Evolutionary conservation across 2,888 invertebrate species (phyloP).

Genomic region (Cataglyphis livida): DNA sequence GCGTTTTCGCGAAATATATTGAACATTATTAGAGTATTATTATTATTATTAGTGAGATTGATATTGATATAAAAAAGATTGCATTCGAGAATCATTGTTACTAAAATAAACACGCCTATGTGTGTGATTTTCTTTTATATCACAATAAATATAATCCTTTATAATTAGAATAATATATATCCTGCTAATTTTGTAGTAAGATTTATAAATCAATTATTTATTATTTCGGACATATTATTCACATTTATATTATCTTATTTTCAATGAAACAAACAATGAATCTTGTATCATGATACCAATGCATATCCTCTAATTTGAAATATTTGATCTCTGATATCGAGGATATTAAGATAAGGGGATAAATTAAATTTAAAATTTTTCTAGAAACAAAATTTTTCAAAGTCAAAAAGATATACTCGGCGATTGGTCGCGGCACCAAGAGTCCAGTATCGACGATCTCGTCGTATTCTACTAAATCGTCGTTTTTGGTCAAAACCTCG

Average conservation of each 20-base stretch:
- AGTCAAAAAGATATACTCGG: not conserved
- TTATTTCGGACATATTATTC: not conserved
- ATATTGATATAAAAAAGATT: not conserved
- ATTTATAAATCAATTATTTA: not conserved
- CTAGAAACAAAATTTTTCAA: not conserved
- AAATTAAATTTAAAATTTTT: not conserved
- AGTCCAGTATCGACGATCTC: constrained; percentile 9
- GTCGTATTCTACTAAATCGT: not conserved
- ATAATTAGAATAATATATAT: not conserved
- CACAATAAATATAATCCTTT: not conserved
- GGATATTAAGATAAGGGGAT: not conserved
- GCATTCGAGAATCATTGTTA: not conserved
- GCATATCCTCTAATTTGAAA: not conserved
- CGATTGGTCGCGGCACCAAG: constrained; percentile 67
- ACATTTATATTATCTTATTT: not conserved
- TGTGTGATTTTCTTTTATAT: not conserved
- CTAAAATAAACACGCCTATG: not conserved
- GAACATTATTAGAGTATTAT: not conserved
- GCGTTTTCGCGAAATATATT: not conserved
- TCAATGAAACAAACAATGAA: not conserved
- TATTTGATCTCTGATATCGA: not conserved
- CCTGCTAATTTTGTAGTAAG: not conserved
- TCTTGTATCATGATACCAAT: not conserved
- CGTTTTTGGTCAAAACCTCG: constrained; percentile 76
- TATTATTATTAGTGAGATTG: not conserved